phyloP scores from a whole-genome alignment of 2,797 vertebrate species.

The Mionectes olivaceus region DNA sequence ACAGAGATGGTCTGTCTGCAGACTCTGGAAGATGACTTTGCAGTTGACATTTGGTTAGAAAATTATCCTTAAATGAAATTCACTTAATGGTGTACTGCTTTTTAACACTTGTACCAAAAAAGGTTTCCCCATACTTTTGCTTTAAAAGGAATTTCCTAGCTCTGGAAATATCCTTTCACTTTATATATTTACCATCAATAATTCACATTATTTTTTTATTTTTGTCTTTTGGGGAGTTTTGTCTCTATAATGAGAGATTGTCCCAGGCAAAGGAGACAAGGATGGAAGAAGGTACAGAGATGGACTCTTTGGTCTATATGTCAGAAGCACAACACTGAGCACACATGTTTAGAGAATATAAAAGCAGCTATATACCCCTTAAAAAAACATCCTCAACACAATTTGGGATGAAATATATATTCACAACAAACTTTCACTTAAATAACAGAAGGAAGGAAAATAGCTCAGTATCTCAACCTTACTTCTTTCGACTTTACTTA shows the following conservation, averaged over 20 bases:
- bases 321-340: background rate
- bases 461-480: background rate
- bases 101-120: background rate
- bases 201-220: background rate
- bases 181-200: background rate
- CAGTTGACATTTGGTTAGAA: background rate
- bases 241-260: background rate
- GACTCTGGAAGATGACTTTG: background rate
- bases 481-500: background rate
- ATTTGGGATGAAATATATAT: background rate
- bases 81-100: background rate
- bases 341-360: background rate
- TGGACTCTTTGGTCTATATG: accelerated
- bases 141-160: background rate
- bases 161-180: background rate
- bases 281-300: background rate
- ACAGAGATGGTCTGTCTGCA: background rate
- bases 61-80: background rate
- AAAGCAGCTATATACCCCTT: background rate
- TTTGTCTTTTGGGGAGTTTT: background rate
- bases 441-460: background rate
- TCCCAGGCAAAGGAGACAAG: background rate
- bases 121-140: background rate
- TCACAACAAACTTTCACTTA: background rate
- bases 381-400: background rate